These are phyloP conservation scores for Pangasius sanitwongsei DNA, from an alignment of 2,797 vertebrate species.

Conservation along the genomic window DNA sequence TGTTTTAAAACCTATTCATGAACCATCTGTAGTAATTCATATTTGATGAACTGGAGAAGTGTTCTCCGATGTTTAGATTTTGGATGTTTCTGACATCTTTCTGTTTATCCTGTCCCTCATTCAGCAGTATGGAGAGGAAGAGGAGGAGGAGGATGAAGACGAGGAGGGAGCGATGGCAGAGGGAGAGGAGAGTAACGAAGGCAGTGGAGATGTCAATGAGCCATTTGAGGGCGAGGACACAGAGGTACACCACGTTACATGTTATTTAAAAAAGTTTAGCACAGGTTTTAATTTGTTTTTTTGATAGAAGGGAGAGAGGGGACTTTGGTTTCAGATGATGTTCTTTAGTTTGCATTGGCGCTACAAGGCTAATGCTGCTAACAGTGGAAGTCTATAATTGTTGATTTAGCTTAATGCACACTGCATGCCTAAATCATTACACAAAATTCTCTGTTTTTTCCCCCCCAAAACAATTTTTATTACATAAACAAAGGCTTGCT, in stretches of 20 bases:
- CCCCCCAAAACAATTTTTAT: not conserved
- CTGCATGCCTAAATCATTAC: not conserved
- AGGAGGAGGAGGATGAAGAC: conserved; percentile 83
- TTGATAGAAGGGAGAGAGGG: not conserved
- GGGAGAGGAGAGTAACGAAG: conserved; percentile 88
- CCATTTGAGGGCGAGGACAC: conserved; percentile 81
- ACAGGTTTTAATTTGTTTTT: not conserved
- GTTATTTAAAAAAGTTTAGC: not conserved
- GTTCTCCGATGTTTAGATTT: not conserved
- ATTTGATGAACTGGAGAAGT: not conserved
- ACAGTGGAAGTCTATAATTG: not conserved
- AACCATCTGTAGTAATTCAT: not conserved
- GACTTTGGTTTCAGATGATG: not conserved
- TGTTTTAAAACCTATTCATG: not conserved
- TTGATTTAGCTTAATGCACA: not conserved
- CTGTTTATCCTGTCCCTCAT: not conserved
- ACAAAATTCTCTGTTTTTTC: too few relatives aligned
- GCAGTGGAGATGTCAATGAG: conserved; percentile 82
- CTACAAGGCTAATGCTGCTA: not conserved
- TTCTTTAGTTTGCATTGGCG: not conserved
- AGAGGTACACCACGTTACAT: conserved; percentile 68
- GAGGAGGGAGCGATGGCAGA: conserved; percentile 81
- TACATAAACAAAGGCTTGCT: not conserved
- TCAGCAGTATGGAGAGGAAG: conserved; percentile 81
- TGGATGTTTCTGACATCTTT: not conserved